phyloP scores from a whole-genome alignment of 2,797 vertebrate species.

The Gorsachius magnificus region DNA sequence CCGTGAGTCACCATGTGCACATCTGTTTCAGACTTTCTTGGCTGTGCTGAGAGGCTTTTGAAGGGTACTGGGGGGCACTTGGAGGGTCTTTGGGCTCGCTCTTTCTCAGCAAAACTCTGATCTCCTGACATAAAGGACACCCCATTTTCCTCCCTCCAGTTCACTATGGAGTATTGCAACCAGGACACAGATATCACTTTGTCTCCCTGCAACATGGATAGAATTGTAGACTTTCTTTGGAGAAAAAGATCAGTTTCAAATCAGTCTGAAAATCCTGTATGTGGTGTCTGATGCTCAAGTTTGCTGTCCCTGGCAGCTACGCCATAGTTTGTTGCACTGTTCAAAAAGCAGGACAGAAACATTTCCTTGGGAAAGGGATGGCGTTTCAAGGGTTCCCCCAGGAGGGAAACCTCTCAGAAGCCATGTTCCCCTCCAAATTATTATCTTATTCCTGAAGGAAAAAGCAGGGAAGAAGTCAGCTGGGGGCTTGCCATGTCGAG shows the following conservation, averaged over 20 bases:
- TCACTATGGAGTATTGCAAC: too few relatives aligned
- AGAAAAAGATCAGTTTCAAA: too few relatives aligned
- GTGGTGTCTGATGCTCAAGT: too few relatives aligned
- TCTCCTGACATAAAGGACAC: background rate
- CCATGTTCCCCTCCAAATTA: background rate
- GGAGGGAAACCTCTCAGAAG: background rate
- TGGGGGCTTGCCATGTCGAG: background rate
- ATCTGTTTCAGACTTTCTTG: background rate
- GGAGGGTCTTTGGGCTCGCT: too few relatives aligned
- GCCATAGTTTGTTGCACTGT: too few relatives aligned
- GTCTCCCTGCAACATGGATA: too few relatives aligned
- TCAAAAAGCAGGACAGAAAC: background rate
- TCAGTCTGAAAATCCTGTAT: too few relatives aligned
- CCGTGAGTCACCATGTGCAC: background rate
- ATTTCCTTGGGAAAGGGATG: too few relatives aligned
- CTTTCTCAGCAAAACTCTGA: background rate
- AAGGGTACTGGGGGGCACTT: background rate
- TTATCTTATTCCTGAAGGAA: background rate
- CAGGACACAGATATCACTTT: too few relatives aligned
- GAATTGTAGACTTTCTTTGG: too few relatives aligned
- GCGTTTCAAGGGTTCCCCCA: background rate
- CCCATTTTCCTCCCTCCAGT: background rate
- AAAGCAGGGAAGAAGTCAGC: rapidly evolving
- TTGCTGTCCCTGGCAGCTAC: too few relatives aligned
- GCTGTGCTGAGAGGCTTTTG: background rate